These are phyloP conservation scores for Chiroxiphia lanceolata DNA, from an alignment of 2,797 vertebrate species.

Conservation along the genomic window DNA sequence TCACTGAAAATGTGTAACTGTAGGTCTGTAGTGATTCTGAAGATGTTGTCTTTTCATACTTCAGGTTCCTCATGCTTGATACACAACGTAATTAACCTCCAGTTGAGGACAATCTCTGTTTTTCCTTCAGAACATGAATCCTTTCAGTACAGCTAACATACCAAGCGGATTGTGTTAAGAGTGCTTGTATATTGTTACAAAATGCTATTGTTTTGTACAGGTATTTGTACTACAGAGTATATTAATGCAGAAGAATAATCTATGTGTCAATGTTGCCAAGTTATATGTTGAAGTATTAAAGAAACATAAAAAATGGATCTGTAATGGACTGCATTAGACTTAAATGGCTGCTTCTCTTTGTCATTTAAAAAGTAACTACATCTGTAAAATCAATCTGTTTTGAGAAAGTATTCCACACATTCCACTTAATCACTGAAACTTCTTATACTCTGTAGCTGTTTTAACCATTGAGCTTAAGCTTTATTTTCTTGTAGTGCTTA, in stretches of 20 bases:
- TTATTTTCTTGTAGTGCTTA: background rate
- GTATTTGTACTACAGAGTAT: background rate
- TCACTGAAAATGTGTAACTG: background rate
- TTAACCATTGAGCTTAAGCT: background rate
- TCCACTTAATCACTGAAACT: background rate
- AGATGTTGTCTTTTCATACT: conserved; percentile 19
- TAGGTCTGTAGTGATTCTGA: background rate
- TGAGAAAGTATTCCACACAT: background rate
- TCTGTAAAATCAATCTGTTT: conserved; percentile 10
- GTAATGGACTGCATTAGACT: background rate
- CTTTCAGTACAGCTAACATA: background rate
- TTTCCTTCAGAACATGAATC: background rate
- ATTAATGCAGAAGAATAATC: background rate
- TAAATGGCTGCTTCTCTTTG: background rate
- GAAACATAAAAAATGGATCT: background rate
- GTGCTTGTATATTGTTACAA: conserved; percentile 17
- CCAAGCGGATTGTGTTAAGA: background rate
- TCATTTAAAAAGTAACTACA: background rate
- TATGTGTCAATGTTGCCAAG: background rate
- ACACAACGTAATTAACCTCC: background rate
- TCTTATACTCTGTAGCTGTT: background rate
- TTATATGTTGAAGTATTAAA: background rate
- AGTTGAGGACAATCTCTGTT: background rate
- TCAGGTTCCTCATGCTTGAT: background rate
- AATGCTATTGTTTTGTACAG: conserved; percentile 1